Conservation (phyloP, 2,797 vertebrate genomes). For the Zalophus californianus region DNA sequence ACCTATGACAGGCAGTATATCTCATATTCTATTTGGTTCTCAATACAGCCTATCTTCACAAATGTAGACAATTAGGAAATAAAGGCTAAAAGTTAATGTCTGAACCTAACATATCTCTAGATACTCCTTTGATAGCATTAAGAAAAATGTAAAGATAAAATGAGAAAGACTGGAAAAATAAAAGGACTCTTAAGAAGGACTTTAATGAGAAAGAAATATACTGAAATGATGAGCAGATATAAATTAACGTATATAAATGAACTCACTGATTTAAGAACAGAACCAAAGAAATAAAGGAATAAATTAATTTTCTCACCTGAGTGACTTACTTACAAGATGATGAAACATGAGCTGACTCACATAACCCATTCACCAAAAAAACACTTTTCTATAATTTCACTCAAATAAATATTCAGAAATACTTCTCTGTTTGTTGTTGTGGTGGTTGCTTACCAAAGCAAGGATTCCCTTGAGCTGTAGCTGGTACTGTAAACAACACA, state of each 20-base stretch:
- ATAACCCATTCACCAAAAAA: slow-evolving; percentile 32
- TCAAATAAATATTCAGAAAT: slow-evolving; percentile 28
- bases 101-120: background rate
- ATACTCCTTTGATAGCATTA: slow-evolving; percentile 17
- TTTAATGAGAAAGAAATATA: slow-evolving; percentile 56
- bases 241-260: background rate
- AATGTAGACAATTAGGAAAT: background rate
- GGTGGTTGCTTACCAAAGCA: slow-evolving; percentile 24
- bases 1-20: background rate
- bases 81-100: background rate
- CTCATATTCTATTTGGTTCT: background rate
- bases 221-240: slow-evolving; percentile 4
- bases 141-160: slow-evolving; percentile 11
- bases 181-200: background rate
- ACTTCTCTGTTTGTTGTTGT: background rate
- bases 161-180: background rate
- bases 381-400: slow-evolving; percentile 20
- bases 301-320: background rate
- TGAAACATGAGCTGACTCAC: slow-evolving; percentile 16
- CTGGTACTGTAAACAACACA: background rate
- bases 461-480: background rate
- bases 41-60: background rate
- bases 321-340: background rate
- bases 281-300: slow-evolving; percentile 18
- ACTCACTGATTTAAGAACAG: background rate